Evolutionary conservation across 2,888 invertebrate genomes (phyloP), one percentile per base, ranked within the genome.

Genomic region (Parelbella ahira): DNA sequence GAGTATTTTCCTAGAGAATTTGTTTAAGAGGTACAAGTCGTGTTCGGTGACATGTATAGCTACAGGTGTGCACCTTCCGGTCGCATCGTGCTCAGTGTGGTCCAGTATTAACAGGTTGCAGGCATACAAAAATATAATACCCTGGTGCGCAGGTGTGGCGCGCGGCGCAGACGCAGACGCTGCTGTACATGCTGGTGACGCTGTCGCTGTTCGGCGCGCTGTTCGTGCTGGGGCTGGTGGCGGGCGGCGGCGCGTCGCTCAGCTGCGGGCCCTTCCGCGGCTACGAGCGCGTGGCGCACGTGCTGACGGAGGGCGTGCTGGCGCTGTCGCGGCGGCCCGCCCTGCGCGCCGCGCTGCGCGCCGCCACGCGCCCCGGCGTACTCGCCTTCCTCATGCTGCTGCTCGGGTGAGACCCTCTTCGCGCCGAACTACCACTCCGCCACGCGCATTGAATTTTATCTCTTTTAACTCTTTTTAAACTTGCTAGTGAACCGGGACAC

Each of bases 121-220:
- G n/a, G n/a, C n/a, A n/a, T n/a, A n/a, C n/a, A n/a, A n/a, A n/a
- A n/a, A n/a, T n/a, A n/a, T n/a, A n/a, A n/a, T n/a, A n/a, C n/a
- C n/a, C n/a, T n/a, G n/a, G n/a, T n/a, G n/a, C n/a, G n/a, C 54
- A 86, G 86, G 78, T 84, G 44, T 87, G 86, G 86, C 80, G 84
- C 15, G 93, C 93, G 1, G 91, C 94, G 6, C 93, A 94, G 63
- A 93, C 93, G 0, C 92, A 94, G 61, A 94, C 95, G 0, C 89
- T 93, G 39, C 92, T 94, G 53, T 87, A 92, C 50, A 90, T 91
- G 58, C 78, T 93, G 50, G 90, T 91, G 1, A 92, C 93, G 45
- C 58, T 93, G 33, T 91, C 92, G 0, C 84, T 93, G 30, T 83
- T 93, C 48, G 78, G 89, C 0, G 88, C 92, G 0, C 67, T 92